Evolutionary conservation across 2,113 vertebrate genomes (phyloP), one percentile per base, ranked within the genome.

Genomic region (Tachysurus fulvidraco): DNA sequence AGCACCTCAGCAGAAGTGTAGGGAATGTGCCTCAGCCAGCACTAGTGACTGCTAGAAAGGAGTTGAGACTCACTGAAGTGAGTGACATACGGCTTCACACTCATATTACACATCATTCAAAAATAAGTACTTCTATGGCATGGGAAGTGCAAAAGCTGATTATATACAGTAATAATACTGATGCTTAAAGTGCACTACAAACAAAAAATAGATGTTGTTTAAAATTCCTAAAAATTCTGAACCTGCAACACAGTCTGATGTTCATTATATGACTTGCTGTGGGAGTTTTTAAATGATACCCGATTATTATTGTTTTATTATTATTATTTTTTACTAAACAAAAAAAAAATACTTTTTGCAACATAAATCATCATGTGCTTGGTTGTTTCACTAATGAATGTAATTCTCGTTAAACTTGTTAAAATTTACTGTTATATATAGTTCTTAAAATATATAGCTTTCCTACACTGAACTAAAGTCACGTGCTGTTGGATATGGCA

Each of bases 1-100:
- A 81, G 81, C 25, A 54, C 17, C 77, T 84, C 84, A 86, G 89
- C 84, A 88, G 67, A 86, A 87, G 80, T 30, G 28, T 12, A 36
- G n/a, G 23, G 62, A 69, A 81, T 46, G 41, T 60, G 74, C 57
- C 54, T 65, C 55, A 79, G 67, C n/a, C 62, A 83, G 62, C 86
- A 83, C 82, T 89, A 62, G 64, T 73, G 64, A 46, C 41, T 54
- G 60, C 23, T 52, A 78, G 30, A 83, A 54, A 74, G 25, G 57
- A 76, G 81, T 46, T 60, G 69, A 85, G 36, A 82, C 55, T 50
- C 36, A 79, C 62, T 79, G 84, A 80, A 86, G 76, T 83, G 25
- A 82, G 19, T n/a, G n/a, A n/a, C n/a, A n/a, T n/a, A n/a, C n/a
- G n/a, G n/a, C 14, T 30, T 30, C 50, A 57, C n/a, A 79, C 52